Percentiles rank a stretch among this genome's conserved stretches.
Evolutionary conservation across 2,113 vertebrate genomes (phyloP).

Genomic region (Synchiropus splendidus): DNA sequence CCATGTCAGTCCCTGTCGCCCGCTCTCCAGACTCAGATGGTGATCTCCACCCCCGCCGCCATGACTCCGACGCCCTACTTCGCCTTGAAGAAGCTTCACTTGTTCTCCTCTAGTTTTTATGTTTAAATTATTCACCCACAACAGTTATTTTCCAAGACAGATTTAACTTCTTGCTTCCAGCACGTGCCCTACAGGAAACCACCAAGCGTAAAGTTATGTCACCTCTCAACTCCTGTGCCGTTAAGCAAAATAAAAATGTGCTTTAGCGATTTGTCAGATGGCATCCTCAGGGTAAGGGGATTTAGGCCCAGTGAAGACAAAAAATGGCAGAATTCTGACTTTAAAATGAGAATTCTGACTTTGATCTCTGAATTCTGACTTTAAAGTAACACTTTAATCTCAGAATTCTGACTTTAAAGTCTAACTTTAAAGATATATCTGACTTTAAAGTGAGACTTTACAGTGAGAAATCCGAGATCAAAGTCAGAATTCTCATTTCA

Average conservation of each 20-base stretch:
- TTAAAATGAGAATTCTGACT: no score
- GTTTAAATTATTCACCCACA: no score
- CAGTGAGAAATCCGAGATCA: no score
- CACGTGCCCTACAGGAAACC: conserved; percentile 34
- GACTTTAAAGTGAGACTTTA: no score
- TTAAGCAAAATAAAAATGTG: conserved; percentile 52
- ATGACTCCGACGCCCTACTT: not conserved
- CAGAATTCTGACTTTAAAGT: no score
- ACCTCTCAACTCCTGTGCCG: conserved; percentile 34
- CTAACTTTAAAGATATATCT: no score
- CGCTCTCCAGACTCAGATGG: conserved; percentile 13
- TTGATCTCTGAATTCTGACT: no score
- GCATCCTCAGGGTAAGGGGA: no score
- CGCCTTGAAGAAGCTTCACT: conserved; percentile 34
- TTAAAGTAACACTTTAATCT: no score
- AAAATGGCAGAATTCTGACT: no score
- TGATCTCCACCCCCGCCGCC: conserved; percentile 6
- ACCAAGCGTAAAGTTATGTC: conserved; percentile 26
- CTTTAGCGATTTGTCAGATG: conserved; percentile 56
- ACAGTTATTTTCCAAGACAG: conserved; percentile 28
- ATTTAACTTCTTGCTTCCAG: conserved; percentile 53
- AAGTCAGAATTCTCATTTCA: no score
- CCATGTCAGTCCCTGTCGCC: conserved; percentile 8
- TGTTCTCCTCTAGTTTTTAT: conserved; percentile 1
- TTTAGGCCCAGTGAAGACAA: no score